These are phyloP conservation scores for Apostichopus parvimensis DNA, from an alignment of 35 echinoderm and acorn worm species.

Conservation along the genomic window DNA sequence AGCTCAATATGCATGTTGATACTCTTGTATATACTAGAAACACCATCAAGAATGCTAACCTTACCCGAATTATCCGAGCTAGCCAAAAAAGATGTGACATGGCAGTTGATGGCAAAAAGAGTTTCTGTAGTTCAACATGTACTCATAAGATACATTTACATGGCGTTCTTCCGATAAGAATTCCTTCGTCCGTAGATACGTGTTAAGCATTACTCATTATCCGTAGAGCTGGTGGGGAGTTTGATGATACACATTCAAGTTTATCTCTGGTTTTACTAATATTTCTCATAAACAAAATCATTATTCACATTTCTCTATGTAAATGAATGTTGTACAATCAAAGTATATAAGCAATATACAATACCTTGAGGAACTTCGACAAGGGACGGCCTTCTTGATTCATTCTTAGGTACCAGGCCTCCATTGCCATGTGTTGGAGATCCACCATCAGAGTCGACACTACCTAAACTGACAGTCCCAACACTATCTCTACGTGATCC, in stretches of 20 bases:
- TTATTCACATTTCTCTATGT: neutral
- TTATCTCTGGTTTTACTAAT: too few species aligned
- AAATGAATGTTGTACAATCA: neutral
- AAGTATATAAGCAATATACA: neutral
- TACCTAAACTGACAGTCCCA: slow-evolving; percentile 42
- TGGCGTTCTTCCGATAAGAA: too few species aligned
- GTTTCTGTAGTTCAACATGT: too few species aligned
- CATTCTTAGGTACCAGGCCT: slow-evolving; percentile 8
- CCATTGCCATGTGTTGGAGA: slow-evolving; percentile 50
- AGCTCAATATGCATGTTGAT: too few species aligned
- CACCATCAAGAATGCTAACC: too few species aligned
- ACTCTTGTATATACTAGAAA: too few species aligned
- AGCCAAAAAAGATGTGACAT: too few species aligned
- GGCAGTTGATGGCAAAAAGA: too few species aligned
- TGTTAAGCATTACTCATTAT: neutral
- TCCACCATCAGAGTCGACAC: slow-evolving; percentile 42
- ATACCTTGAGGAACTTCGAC: slow-evolving; percentile 55
- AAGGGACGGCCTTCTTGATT: slow-evolving; percentile 42
- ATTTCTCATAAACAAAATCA: too few species aligned
- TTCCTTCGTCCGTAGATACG: too few species aligned
- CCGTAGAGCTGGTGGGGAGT: neutral
- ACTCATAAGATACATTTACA: too few species aligned
- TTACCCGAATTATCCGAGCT: too few species aligned
- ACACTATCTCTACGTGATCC: slow-evolving; percentile 29
- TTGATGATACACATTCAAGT: neutral